Evolutionary conservation across 2,888 invertebrate species (phyloP).

Genomic region (Meiosimyza decipiens): DNA sequence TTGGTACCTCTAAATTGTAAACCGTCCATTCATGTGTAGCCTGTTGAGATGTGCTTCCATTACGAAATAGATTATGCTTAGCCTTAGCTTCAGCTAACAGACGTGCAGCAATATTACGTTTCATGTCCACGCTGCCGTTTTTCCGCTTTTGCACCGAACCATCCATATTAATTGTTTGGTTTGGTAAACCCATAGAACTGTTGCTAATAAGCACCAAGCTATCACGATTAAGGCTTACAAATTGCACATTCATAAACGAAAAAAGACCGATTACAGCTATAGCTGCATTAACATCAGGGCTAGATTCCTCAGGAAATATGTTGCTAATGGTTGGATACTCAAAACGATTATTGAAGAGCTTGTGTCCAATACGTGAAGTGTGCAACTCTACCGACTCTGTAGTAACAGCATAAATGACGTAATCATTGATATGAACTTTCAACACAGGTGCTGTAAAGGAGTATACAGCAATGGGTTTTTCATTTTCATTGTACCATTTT

Average conservation of each 20-base stretch:
- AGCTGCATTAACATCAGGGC: slow-evolving; percentile 61
- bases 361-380: slow-evolving; percentile 75
- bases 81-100: slow-evolving; percentile 60
- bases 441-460: slow-evolving; percentile 79
- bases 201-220: slow-evolving; percentile 62
- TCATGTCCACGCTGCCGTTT: slow-evolving; percentile 46
- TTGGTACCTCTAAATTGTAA: slow-evolving; percentile 77
- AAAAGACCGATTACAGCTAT: slow-evolving; percentile 64
- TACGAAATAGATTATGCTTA: slow-evolving; percentile 56
- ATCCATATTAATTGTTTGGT: slow-evolving; percentile 46
- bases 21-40: slow-evolving; percentile 73
- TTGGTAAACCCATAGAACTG: slow-evolving; percentile 51
- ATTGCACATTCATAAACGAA: slow-evolving; percentile 64
- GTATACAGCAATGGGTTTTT: slow-evolving; percentile 74
- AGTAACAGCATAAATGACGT: slow-evolving; percentile 79
- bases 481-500: slow-evolving; percentile 66
- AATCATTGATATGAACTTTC: slow-evolving; percentile 75
- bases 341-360: slow-evolving; percentile 69
- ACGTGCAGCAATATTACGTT: slow-evolving; percentile 59
- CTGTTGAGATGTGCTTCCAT: slow-evolving; percentile 46
- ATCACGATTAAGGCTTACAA: slow-evolving; percentile 60
- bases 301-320: slow-evolving; percentile 63
- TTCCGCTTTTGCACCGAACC: slow-evolving; percentile 37
- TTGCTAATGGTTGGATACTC: slow-evolving; percentile 64
- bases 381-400: slow-evolving; percentile 82